Percentiles rank a stretch among this genome's conserved stretches.
phyloP scores from a whole-genome alignment of 2,888 invertebrate genomes.

The Dioctria linearis region DNA sequence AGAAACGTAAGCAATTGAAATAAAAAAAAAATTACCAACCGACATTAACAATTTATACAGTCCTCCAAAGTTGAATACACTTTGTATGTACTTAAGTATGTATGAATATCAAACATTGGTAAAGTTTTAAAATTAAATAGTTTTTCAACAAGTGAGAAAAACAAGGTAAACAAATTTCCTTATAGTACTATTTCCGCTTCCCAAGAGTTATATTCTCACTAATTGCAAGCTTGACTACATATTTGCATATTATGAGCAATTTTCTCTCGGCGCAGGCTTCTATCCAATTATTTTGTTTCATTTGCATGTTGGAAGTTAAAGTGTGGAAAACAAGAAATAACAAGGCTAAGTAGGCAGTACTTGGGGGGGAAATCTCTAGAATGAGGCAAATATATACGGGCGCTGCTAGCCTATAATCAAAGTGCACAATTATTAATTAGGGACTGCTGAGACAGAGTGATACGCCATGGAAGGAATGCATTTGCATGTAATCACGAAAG shows the following conservation, averaged over 20 bases:
- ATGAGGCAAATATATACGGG: conserved; percentile 4
- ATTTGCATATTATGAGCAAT: conserved; percentile 1
- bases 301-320: conserved; percentile 33
- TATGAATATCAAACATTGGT: too few species aligned
- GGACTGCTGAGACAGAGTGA: conserved; percentile 13
- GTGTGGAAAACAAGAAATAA: conserved; percentile 32
- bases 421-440: conserved; percentile 41
- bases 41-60: too few species aligned
- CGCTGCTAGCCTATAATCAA: conserved; percentile 35
- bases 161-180: neutral
- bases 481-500: conserved; percentile 40
- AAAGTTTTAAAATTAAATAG: too few species aligned
- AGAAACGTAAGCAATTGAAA: too few species aligned
- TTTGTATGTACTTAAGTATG: too few species aligned
- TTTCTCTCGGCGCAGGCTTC: conserved; percentile 15
- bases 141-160: too few species aligned
- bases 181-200: conserved; percentile 13
- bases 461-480: conserved; percentile 28
- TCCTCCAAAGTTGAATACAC: too few species aligned
- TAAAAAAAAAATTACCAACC: too few species aligned
- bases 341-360: conserved; percentile 38
- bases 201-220: conserved; percentile 5
- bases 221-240: neutral
- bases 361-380: conserved; percentile 27
- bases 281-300: conserved; percentile 21